Conservation (phyloP, 2,113 vertebrate genomes). For the Oxygymnocypris stewartii region DNA sequence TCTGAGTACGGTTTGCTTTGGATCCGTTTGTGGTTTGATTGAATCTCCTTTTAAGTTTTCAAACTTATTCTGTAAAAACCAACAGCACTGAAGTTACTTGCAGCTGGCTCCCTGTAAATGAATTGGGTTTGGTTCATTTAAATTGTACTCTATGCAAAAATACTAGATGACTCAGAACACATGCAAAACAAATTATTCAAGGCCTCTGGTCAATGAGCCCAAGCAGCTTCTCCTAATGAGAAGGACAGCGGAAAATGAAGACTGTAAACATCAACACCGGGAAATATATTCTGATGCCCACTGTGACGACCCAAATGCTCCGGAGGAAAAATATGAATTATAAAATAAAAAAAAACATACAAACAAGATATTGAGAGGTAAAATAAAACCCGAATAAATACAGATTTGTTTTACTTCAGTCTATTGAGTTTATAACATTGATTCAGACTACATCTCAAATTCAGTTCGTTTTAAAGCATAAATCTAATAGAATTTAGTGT, state of each 20-base stretch:
- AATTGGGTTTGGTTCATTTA: neutral
- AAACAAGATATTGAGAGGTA: neutral
- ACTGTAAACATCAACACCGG: conserved; percentile 9
- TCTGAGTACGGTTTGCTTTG: too few relatives aligned
- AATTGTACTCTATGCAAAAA: neutral
- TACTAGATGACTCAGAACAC: neutral
- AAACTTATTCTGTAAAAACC: neutral
- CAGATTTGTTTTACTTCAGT: neutral
- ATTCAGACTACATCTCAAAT: neutral
- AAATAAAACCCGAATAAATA: neutral
- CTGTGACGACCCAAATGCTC: neutral
- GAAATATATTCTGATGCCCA: neutral
- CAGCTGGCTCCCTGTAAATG: neutral
- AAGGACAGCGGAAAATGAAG: neutral
- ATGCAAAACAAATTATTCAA: neutral
- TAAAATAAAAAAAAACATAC: neutral
- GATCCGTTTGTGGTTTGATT: too few relatives aligned
- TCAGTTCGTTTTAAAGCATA: neutral
- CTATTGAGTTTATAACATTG: neutral
- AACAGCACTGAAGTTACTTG: neutral
- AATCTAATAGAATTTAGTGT: neutral
- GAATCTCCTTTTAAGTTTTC: neutral
- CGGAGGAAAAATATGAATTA: neutral
- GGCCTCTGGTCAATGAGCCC: conserved; percentile 11
- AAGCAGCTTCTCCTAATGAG: conserved; percentile 13